Conservation (phyloP, 2,797 vertebrate genomes). For the Danio kyathit region DNA sequence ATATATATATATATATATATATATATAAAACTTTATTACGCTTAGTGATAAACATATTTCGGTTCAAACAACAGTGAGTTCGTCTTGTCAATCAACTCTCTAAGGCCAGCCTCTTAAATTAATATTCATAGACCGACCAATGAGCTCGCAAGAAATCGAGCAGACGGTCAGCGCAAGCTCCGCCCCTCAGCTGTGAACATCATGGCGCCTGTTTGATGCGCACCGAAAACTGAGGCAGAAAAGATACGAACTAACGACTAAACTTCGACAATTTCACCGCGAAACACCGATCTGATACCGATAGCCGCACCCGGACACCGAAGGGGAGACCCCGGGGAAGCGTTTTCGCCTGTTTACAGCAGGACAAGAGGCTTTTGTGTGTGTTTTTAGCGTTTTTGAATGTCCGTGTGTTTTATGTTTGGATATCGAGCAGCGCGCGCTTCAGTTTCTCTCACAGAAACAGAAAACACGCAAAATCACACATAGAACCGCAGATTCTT, state of each 20-base stretch:
- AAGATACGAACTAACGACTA: neutral
- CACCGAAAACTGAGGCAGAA: slow-evolving; percentile 16
- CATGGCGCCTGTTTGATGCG: slow-evolving; percentile 37
- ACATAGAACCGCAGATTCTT: neutral
- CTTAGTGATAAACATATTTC: no score
- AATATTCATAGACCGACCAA: slow-evolving; percentile 27
- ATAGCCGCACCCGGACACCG: neutral
- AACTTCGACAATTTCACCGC: slow-evolving; percentile 23
- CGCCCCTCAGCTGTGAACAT: slow-evolving; percentile 24
- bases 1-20: no score
- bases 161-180: neutral
- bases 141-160: neutral
- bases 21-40: no score
- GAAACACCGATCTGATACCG: neutral
- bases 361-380: neutral
- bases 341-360: neutral
- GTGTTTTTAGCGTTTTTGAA: slow-evolving; percentile 12
- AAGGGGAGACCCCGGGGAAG: neutral
- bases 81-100: neutral
- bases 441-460: neutral
- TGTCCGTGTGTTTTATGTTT: neutral
- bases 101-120: neutral
- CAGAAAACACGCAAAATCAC: neutral
- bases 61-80: neutral
- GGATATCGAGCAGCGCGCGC: neutral